A percentile compares a stretch with the other conserved stretches of the same genome.
These are phyloP conservation scores for Helicoverpa armigera DNA, from an alignment of 1,140 invertebrate genomes.

Conservation along the genomic window DNA sequence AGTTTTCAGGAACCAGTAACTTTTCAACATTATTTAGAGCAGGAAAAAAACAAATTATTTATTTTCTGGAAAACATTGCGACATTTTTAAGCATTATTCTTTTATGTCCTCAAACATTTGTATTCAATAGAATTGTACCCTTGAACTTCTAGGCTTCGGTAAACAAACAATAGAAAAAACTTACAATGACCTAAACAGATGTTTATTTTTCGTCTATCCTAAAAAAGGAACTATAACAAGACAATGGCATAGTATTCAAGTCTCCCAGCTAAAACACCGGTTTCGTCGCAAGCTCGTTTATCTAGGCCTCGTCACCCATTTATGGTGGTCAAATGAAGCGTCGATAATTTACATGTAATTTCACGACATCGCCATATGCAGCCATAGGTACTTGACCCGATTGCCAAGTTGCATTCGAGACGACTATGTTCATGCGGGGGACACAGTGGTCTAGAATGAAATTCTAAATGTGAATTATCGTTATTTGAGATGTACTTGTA, in stretches of 20 bases:
- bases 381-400: slow-evolving; percentile 37
- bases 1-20: not conserved
- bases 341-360: slow-evolving; percentile 74
- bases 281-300: slow-evolving; percentile 44
- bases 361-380: slow-evolving; percentile 68
- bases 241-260: not conserved
- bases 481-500: no score
- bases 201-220: not conserved
- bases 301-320: slow-evolving; percentile 58
- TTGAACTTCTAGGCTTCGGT: no score
- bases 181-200: no score
- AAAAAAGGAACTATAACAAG: not conserved
- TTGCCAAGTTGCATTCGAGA: slow-evolving; percentile 2
- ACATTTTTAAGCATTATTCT: not conserved
- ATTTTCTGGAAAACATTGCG: not conserved
- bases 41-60: not conserved
- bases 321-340: slow-evolving; percentile 64
- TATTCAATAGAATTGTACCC: no score
- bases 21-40: not conserved
- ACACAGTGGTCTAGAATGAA: no score
- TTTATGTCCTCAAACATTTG: not conserved
- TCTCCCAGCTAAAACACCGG: slow-evolving; percentile 6
- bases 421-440: not conserved
- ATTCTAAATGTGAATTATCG: no score
- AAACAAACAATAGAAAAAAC: no score